Conservation (phyloP, 2,113 vertebrate genomes). For the Solea solea region DNA sequence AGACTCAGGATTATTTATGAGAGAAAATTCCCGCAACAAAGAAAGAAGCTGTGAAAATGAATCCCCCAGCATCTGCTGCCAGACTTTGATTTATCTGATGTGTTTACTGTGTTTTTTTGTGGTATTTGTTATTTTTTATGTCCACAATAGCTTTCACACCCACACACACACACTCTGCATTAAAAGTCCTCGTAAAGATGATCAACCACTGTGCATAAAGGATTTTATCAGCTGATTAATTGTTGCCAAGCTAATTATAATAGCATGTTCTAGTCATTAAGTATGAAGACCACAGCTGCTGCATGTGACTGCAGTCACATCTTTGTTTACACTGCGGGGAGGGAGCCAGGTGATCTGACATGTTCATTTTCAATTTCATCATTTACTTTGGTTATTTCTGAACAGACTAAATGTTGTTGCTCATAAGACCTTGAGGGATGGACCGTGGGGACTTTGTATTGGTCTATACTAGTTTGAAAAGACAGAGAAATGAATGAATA, state of each 20-base stretch:
- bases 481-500: not conserved
- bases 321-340: not conserved
- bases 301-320: not conserved
- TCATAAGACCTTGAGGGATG: not conserved
- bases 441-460: not conserved
- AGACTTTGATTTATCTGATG: slow-evolving; percentile 40
- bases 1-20: slow-evolving; percentile 42
- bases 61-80: slow-evolving; percentile 32
- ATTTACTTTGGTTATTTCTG: not conserved
- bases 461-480: not conserved
- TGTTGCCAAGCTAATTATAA: slow-evolving; percentile 3
- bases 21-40: not conserved
- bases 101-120: slow-evolving; percentile 10
- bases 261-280: not conserved
- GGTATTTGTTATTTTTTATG: slow-evolving; percentile 19
- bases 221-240: not conserved
- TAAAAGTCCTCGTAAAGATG: not conserved
- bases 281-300: not conserved
- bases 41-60: slow-evolving; percentile 17
- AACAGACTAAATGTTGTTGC: not conserved
- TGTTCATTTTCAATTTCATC: not conserved
- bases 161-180: not conserved
- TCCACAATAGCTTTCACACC: slow-evolving; percentile 4
- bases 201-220: not conserved
- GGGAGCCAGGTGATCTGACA: not conserved